phyloP scores from a whole-genome alignment of 2,113 vertebrate species.

The Haemorhous mexicanus region DNA sequence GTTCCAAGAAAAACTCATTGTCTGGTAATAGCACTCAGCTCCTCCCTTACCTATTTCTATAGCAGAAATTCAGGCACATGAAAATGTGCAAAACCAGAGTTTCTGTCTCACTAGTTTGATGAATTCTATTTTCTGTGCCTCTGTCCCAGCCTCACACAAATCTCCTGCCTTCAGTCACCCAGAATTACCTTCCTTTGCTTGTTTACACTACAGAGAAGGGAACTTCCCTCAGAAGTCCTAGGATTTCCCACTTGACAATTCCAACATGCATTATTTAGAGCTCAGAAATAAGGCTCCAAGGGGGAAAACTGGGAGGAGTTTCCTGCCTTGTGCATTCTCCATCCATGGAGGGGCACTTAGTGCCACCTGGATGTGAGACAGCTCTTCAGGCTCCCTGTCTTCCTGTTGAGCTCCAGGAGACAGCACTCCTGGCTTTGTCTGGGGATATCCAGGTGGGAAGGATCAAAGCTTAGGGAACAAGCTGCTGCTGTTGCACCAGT shows the following conservation, averaged over 20 bases:
- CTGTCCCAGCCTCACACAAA: neutral
- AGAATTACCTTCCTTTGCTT: neutral
- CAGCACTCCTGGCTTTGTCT: neutral
- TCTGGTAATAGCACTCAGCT: neutral
- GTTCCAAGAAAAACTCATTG: neutral
- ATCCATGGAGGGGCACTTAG: neutral
- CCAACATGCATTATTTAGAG: neutral
- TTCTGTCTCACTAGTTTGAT: neutral
- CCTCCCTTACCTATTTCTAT: neutral
- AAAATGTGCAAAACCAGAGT: neutral
- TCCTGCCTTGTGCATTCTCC: neutral
- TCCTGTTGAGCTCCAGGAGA: neutral
- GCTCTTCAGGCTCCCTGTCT: neutral
- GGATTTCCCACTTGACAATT: neutral
- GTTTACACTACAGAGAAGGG: neutral
- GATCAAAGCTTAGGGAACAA: neutral
- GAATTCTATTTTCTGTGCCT: neutral
- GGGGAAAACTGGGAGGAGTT: neutral
- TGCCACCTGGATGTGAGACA: fast-evolving
- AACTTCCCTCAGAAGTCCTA: neutral
- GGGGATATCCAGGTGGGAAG: neutral
- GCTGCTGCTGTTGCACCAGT: neutral
- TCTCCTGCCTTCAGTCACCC: neutral
- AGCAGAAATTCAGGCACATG: neutral
- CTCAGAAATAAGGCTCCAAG: neutral